These are phyloP conservation scores for Denticeps clupeoides DNA, from an alignment of 2,797 vertebrate genomes.

Conservation along the genomic window DNA sequence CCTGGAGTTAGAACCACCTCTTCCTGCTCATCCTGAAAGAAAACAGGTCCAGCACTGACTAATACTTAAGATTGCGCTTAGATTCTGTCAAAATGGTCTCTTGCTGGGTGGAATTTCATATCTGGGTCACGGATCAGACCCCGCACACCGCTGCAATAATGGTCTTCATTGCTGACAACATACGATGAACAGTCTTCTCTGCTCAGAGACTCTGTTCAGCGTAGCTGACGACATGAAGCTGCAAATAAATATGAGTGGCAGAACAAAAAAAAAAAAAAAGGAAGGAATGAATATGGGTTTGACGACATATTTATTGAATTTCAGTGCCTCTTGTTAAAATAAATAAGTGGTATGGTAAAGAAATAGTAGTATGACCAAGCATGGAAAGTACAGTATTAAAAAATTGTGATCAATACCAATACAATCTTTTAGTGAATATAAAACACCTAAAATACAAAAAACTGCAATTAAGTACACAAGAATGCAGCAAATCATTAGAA, in stretches of 20 bases:
- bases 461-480: slow-evolving; percentile 49
- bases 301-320: slow-evolving; percentile 74
- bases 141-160: too few species aligned
- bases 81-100: too few species aligned
- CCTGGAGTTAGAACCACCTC: too few species aligned
- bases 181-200: too few species aligned
- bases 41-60: too few species aligned
- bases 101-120: too few species aligned
- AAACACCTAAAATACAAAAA: slow-evolving; percentile 65
- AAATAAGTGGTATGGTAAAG: slow-evolving; percentile 79
- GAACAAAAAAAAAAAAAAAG: slow-evolving; percentile 32
- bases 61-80: too few species aligned
- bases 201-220: too few species aligned
- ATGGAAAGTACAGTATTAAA: slow-evolving; percentile 68
- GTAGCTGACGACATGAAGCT: not conserved
- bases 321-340: slow-evolving; percentile 81
- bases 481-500: slow-evolving; percentile 57
- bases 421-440: slow-evolving; percentile 72
- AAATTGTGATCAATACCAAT: slow-evolving; percentile 61
- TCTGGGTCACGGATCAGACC: too few species aligned
- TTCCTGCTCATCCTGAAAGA: too few species aligned
- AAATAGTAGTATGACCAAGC: slow-evolving; percentile 62
- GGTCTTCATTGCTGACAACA: not conserved
- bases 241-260: slow-evolving; percentile 6
- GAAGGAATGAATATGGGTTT: slow-evolving; percentile 59